Evolutionary conservation across 2,797 vertebrate genomes (phyloP).

Genomic region (Menidia menidia): DNA sequence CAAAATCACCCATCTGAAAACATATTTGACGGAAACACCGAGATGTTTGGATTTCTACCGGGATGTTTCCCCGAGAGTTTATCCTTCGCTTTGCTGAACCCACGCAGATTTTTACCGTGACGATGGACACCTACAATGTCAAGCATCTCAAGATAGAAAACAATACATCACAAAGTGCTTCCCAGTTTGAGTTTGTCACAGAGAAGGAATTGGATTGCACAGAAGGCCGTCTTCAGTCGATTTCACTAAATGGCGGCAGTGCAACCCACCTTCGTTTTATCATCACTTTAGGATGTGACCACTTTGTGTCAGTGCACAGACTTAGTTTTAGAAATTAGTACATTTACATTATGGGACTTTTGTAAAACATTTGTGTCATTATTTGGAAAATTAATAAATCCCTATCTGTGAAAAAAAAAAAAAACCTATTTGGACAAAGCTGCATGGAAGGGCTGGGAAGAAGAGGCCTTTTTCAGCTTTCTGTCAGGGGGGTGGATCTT

Average conservation of each 20-base stretch:
- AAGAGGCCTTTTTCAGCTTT: too few relatives aligned
- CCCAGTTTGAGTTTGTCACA: slow-evolving; percentile 85
- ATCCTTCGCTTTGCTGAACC: slow-evolving; percentile 87
- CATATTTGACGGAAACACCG: slow-evolving; percentile 87
- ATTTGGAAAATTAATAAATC: slow-evolving; percentile 15
- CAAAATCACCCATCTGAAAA: slow-evolving; percentile 89
- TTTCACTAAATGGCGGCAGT: slow-evolving; percentile 85
- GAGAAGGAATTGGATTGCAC: slow-evolving; percentile 89
- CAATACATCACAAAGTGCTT: slow-evolving; percentile 82
- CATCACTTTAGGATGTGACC: slow-evolving; percentile 90
- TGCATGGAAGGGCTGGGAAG: too few relatives aligned
- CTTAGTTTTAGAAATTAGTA: slow-evolving; percentile 71
- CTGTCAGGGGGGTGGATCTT: too few relatives aligned
- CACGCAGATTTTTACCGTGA: slow-evolving; percentile 82
- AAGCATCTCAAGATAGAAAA: slow-evolving; percentile 89
- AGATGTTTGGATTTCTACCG: slow-evolving; percentile 94
- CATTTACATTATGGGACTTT: background rate
- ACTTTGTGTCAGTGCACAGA: slow-evolving; percentile 92
- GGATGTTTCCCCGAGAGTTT: slow-evolving; percentile 96
- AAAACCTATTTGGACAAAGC: too few relatives aligned
- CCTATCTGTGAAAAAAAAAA: slow-evolving; percentile 15
- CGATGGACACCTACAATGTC: slow-evolving; percentile 90
- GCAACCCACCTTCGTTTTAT: slow-evolving; percentile 91
- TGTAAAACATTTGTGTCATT: background rate
- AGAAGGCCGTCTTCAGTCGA: slow-evolving; percentile 90